Evolutionary conservation across 2,888 invertebrate genomes (phyloP).

Genomic region (Amblyteles armatorius): DNA sequence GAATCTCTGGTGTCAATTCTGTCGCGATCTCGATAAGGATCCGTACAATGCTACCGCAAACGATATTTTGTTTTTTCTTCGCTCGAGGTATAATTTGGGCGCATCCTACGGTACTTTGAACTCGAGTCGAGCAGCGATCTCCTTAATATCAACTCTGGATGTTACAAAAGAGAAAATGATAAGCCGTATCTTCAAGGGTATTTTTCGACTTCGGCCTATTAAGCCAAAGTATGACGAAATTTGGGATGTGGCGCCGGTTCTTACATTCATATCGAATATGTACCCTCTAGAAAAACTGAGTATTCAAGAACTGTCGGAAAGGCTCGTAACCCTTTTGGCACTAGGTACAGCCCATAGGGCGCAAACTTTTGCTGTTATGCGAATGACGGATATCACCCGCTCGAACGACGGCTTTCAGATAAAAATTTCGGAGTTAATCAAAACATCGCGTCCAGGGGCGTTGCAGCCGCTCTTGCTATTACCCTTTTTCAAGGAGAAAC

Average conservation of each 20-base stretch:
- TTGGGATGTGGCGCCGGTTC: constrained; percentile 16
- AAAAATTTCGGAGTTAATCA: constrained; percentile 16
- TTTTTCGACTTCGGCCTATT: constrained; percentile 23
- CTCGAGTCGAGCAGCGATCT: constrained; percentile 29
- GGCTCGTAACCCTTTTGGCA: constrained; percentile 10
- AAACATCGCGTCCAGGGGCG: constrained; percentile 27
- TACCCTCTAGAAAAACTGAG: constrained; percentile 18
- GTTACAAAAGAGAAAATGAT: constrained; percentile 1
- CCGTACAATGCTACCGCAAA: constrained; percentile 17
- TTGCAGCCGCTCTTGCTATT: constrained; percentile 19
- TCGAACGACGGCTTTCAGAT: background rate
- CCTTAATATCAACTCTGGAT: constrained; percentile 26
- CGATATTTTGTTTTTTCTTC: background rate
- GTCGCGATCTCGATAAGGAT: constrained; percentile 27
- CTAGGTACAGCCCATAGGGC: constrained; percentile 31
- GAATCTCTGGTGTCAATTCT: constrained; percentile 38
- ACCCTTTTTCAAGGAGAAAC: constrained; percentile 13
- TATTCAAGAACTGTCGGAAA: constrained; percentile 20
- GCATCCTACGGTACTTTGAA: constrained; percentile 42
- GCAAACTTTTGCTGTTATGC: constrained; percentile 18
- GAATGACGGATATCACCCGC: background rate
- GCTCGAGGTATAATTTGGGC: constrained; percentile 1
- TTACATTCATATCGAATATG: background rate
- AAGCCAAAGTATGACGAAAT: constrained; percentile 32
- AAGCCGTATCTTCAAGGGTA: constrained; percentile 20